These are phyloP conservation scores for Clusia tigrina DNA, from an alignment of 2,888 invertebrate genomes.

Conservation along the genomic window DNA sequence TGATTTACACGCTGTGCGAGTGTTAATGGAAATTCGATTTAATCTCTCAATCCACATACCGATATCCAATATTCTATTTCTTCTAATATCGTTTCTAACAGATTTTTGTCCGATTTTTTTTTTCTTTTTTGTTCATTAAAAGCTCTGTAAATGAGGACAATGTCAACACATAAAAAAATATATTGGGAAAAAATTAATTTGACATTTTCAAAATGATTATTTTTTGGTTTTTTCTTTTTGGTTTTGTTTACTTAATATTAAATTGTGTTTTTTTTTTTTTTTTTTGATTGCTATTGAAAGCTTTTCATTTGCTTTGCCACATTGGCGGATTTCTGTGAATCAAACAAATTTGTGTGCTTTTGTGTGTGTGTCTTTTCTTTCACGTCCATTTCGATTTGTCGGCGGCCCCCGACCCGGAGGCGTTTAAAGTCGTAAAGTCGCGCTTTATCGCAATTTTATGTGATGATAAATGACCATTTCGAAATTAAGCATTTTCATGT, in stretches of 20 bases:
- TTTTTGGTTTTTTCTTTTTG: too few species aligned
- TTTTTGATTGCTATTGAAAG: too few species aligned
- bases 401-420: background rate
- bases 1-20: slow-evolving; percentile 26
- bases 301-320: too few species aligned
- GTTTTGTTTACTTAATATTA: too few species aligned
- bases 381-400: background rate
- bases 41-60: slow-evolving; percentile 9
- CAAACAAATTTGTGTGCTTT: too few species aligned
- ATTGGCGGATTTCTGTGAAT: too few species aligned
- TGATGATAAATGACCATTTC: slow-evolving; percentile 21
- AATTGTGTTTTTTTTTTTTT: too few species aligned
- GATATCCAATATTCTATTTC: background rate
- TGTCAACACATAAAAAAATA: slow-evolving; percentile 6
- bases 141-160: background rate
- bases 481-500: slow-evolving; percentile 15
- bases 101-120: too few species aligned
- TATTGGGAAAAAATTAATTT: background rate
- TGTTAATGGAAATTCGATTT: slow-evolving; percentile 38
- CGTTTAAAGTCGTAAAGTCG: background rate
- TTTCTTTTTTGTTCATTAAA: background rate
- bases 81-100: background rate
- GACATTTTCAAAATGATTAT: slow-evolving; percentile 6
- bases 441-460: slow-evolving; percentile 18
- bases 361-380: too few species aligned